Percentiles rank a stretch among this genome's conserved stretches.
Evolutionary conservation across 2,113 vertebrate genomes (phyloP).

Genomic region (Mesoclemmys tuberculata): DNA sequence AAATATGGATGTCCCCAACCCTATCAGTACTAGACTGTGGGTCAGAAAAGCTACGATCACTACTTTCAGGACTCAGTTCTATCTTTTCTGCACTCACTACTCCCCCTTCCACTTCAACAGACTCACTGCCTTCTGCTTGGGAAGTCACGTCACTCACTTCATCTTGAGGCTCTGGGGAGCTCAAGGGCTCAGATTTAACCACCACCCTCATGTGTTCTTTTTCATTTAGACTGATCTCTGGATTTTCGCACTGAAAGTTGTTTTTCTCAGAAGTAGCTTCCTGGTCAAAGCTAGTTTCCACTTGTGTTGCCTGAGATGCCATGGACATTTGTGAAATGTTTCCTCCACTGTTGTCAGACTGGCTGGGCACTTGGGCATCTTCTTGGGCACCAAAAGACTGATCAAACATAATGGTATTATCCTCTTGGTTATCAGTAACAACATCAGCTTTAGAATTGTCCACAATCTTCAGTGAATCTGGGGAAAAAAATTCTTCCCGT

Average conservation of each 20-base stretch:
- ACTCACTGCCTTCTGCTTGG: slow-evolving; percentile 92
- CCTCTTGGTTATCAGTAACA: slow-evolving; percentile 75
- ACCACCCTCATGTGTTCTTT: slow-evolving; percentile 90
- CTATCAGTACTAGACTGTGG: slow-evolving; percentile 89
- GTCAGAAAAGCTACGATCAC: slow-evolving; percentile 93
- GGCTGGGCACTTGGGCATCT: slow-evolving; percentile 95
- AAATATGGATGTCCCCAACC: slow-evolving; percentile 86
- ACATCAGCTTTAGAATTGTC: slow-evolving; percentile 85
- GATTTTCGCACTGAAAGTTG: slow-evolving; percentile 77
- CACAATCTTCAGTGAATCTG: slow-evolving; percentile 91
- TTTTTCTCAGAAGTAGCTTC: slow-evolving; percentile 80
- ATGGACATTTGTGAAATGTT: slow-evolving; percentile 81
- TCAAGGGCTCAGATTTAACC: slow-evolving; percentile 93
- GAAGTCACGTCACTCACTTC: slow-evolving; percentile 94
- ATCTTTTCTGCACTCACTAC: slow-evolving; percentile 88
- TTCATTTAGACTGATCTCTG: slow-evolving; percentile 78
- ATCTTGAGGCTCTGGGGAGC: slow-evolving; percentile 91
- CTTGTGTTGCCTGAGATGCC: slow-evolving; percentile 75
- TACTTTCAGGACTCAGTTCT: slow-evolving; percentile 94
- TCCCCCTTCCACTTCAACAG: slow-evolving; percentile 88
- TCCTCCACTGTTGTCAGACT: slow-evolving; percentile 87
- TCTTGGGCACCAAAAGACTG: slow-evolving; percentile 85
- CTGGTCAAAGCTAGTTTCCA: slow-evolving; percentile 81
- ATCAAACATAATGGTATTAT: slow-evolving; percentile 77
- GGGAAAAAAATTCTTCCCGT: slow-evolving; percentile 85